These are phyloP conservation scores for Lycodopsis pacificus DNA, from an alignment of 2,797 vertebrate genomes.

Conservation along the genomic window DNA sequence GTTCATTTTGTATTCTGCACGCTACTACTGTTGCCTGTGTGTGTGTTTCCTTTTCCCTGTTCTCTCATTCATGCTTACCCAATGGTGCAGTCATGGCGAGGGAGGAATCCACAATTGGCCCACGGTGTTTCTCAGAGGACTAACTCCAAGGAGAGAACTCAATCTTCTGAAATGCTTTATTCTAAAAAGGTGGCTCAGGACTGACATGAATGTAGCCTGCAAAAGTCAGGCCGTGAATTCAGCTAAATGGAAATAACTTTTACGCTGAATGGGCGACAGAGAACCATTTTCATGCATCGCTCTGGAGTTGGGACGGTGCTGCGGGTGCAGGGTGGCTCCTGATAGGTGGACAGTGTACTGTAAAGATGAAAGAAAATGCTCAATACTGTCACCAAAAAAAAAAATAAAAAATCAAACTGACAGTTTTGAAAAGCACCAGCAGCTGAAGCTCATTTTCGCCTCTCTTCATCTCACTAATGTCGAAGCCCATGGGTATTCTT, in stretches of 20 bases:
- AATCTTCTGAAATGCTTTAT: slow-evolving; percentile 46
- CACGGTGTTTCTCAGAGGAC: slow-evolving; percentile 53
- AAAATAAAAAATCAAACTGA: slow-evolving; percentile 15
- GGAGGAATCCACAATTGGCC: slow-evolving; percentile 58
- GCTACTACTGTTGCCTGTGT: slow-evolving; percentile 28
- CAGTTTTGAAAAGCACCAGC: slow-evolving; percentile 33
- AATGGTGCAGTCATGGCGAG: slow-evolving; percentile 39
- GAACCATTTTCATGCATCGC: not conserved
- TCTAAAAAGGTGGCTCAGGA: slow-evolving; percentile 19
- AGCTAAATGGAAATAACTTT: slow-evolving; percentile 35
- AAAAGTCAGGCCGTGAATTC: slow-evolving; percentile 36
- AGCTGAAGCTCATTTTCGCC: slow-evolving; percentile 41
- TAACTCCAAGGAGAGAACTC: slow-evolving; percentile 46
- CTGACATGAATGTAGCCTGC: slow-evolving; percentile 27
- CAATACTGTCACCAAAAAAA: slow-evolving; percentile 13
- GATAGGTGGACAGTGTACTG: slow-evolving; percentile 7
- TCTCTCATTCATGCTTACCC: slow-evolving; percentile 50
- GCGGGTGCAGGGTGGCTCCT: not conserved
- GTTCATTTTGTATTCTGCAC: slow-evolving; percentile 57
- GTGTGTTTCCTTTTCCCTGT: slow-evolving; percentile 29
- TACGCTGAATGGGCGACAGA: slow-evolving; percentile 6
- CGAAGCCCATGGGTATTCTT: slow-evolving; percentile 43
- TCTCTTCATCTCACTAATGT: slow-evolving; percentile 53
- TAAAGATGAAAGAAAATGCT: slow-evolving; percentile 24
- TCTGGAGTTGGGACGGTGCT: not conserved